Evolutionary conservation across 2,113 vertebrate genomes (phyloP), one percentile per base, ranked within the genome.

Genomic region (Eolophus roseicapilla): DNA sequence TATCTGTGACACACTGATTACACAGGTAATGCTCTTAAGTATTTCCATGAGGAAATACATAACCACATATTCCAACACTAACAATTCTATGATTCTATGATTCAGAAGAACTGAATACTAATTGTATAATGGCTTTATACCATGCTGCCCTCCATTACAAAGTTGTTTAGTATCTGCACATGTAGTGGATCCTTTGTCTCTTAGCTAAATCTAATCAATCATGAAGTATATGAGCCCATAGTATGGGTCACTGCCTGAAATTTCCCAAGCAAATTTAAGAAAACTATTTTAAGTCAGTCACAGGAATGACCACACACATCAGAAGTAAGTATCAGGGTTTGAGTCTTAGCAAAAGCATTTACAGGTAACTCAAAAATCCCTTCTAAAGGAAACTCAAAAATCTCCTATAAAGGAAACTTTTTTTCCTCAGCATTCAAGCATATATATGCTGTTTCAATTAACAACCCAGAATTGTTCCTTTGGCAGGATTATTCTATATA

Each of bases 191-290:
- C 73, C 65, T 97, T 92, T 93, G 80, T 88, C 82, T 81, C 91
- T 75, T 46, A 37, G 60, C 25, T 70, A 78, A 92, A 93, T 92
- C 83, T 81, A 95, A 88, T 86, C 77, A 84, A 80, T 92, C 77
- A 46, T 46, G 83, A 96, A 96, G 76, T 80, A 93, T 76, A 67
- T 25, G 20, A 92, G 60, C 19, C 82, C 49, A 39, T 15, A 59
- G 17, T 77, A 82, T 0, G 5, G 86, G 88, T 91, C 92, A 81
- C 69, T 81, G 88, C 64, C 83, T 86, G 68, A 86, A 91, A 91
- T 77, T 67, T 64, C 70, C 73, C 44, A 70, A 71, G 62, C 19
- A 77, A 88, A 57, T 62, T 46, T 27, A 91, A 81, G 57, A 25
- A 92, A 92, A 67, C 49, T 70, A 77, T 5, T 69, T 37, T 70